Evolutionary conservation across 2,888 invertebrate genomes (phyloP).

Genomic region (Megaustenia siamemsis): DNA sequence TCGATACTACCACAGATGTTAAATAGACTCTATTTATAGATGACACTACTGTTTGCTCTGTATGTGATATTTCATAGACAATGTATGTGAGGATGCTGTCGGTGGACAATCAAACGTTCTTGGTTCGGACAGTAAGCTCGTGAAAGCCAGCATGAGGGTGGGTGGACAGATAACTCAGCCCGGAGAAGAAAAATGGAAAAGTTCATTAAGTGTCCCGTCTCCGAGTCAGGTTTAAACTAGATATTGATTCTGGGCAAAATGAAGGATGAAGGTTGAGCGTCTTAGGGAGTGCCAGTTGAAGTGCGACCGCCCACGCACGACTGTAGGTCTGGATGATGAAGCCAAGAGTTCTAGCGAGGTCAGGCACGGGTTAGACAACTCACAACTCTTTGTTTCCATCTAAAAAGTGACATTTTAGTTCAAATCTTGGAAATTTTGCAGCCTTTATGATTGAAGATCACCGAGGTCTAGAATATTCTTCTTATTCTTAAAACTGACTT

Average conservation of each 20-base stretch:
- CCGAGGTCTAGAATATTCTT: not conserved
- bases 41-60: too few species aligned
- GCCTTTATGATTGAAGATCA: not conserved
- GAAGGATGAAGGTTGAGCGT: not conserved
- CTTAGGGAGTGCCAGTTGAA: not conserved
- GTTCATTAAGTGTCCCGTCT: not conserved
- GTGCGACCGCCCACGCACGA: too few species aligned
- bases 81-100: not conserved
- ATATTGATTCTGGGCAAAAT: slow-evolving; percentile 9
- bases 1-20: too few species aligned
- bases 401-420: too few species aligned
- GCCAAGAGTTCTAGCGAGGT: not conserved
- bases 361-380: not conserved
- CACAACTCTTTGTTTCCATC: too few species aligned
- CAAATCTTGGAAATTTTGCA: too few species aligned
- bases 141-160: too few species aligned
- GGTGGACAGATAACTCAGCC: not conserved
- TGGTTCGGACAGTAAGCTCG: too few species aligned
- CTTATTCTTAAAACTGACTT: too few species aligned
- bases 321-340: not conserved
- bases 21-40: too few species aligned
- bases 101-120: not conserved
- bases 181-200: not conserved
- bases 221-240: not conserved
- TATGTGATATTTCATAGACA: too few species aligned